Percentiles rank a stretch among this genome's conserved stretches.
Conservation (phyloP, 2,888 invertebrate genomes). For the Chouioia cunea region DNA sequence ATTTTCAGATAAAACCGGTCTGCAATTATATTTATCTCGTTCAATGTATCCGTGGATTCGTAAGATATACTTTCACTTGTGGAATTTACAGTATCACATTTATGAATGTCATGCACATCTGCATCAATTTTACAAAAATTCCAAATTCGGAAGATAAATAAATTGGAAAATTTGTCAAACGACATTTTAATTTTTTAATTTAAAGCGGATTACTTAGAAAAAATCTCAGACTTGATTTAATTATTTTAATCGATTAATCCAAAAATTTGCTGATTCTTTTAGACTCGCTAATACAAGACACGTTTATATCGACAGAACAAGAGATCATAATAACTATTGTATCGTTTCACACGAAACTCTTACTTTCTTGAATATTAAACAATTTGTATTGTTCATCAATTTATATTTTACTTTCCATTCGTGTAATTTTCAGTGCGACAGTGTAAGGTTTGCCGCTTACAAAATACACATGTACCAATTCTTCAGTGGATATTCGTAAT, state of each 20-base stretch:
- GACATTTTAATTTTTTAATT: slow-evolving; percentile 7
- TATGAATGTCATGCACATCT: neutral
- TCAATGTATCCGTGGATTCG: neutral
- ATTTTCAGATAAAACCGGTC: slow-evolving; percentile 14
- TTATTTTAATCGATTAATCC: neutral
- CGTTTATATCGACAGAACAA: slow-evolving; percentile 35
- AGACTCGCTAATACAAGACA: slow-evolving; percentile 21
- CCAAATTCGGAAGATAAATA: too few relatives aligned
- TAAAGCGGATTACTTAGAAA: neutral
- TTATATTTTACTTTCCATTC: too few relatives aligned
- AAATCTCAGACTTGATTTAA: neutral
- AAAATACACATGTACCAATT: slow-evolving; percentile 55
- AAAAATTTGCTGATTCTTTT: neutral
- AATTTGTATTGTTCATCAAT: too few relatives aligned
- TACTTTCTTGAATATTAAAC: too few relatives aligned
- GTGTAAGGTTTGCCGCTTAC: slow-evolving; percentile 52
- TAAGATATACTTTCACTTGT: neutral
- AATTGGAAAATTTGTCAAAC: too few relatives aligned
- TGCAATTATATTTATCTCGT: neutral
- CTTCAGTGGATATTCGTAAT: slow-evolving; percentile 43
- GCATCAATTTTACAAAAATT: too few relatives aligned
- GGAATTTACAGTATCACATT: neutral
- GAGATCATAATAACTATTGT: neutral
- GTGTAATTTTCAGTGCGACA: slow-evolving; percentile 48
- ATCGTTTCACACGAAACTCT: too few relatives aligned